Conservation (phyloP, 1,140 invertebrate genomes). For the Drosophila nigrodunni region DNA sequence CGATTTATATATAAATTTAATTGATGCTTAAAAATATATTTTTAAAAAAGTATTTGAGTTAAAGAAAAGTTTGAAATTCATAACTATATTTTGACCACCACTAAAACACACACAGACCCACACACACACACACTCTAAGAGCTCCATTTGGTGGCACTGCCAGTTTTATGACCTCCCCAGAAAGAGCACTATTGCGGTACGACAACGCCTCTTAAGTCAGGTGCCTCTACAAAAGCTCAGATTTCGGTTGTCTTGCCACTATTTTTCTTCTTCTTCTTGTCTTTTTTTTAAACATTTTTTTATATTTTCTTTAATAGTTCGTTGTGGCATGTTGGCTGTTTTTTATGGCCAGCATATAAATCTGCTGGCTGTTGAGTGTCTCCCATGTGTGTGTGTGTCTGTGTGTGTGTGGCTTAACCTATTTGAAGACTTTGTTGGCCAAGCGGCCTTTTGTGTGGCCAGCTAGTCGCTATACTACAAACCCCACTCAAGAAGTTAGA, state of each 20-base stretch:
- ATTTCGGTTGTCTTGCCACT: slow-evolving; percentile 51
- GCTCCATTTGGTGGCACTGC: slow-evolving; percentile 69
- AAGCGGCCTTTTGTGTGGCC: slow-evolving; percentile 34
- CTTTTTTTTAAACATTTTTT: slow-evolving; percentile 10
- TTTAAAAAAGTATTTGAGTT: too few relatives aligned
- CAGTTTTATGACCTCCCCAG: slow-evolving; percentile 74
- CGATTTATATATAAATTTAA: too few relatives aligned
- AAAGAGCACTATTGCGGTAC: slow-evolving; percentile 37
- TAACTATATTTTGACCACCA: too few relatives aligned
- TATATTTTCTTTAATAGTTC: slow-evolving; percentile 54
- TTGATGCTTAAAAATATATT: too few relatives aligned
- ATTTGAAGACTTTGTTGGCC: slow-evolving; percentile 68
- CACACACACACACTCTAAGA: slow-evolving; percentile 17
- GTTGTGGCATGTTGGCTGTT: slow-evolving; percentile 54
- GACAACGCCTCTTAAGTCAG: slow-evolving; percentile 70
- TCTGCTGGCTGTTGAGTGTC: slow-evolving; percentile 28
- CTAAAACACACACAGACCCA: slow-evolving; percentile 26
- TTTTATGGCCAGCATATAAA: slow-evolving; percentile 69
- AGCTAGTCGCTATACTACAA: slow-evolving; percentile 16
- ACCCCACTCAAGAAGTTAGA: neutral
- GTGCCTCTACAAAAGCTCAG: slow-evolving; percentile 71
- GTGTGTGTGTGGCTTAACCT: slow-evolving; percentile 50
- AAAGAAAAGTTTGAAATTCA: too few relatives aligned
- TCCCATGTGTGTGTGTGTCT: neutral
- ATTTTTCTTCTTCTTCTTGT: slow-evolving; percentile 5